Percentiles rank a stretch among this genome's conserved stretches.
phyloP scores from a whole-genome alignment of 2,113 vertebrate species.

The Nyctereutes procyonoides region DNA sequence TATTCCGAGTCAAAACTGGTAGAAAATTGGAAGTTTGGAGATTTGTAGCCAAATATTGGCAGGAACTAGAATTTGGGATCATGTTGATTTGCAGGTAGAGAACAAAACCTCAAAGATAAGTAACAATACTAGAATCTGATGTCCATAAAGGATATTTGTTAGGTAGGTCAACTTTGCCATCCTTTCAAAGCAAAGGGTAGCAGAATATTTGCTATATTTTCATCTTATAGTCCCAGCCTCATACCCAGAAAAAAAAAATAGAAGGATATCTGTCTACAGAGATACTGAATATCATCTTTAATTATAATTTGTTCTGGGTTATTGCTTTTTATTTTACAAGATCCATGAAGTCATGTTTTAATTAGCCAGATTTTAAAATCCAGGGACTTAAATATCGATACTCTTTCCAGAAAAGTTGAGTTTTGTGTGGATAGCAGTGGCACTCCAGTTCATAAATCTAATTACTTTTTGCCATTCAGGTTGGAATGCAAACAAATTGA shows the following conservation, averaged over 20 bases:
- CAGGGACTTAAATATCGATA: background rate
- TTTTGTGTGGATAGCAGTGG: background rate
- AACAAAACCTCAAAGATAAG: background rate
- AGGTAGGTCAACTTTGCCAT: background rate
- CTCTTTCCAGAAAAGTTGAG: constrained; percentile 3
- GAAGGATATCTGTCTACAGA: background rate
- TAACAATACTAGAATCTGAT: background rate
- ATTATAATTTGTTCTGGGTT: background rate
- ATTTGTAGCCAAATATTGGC: background rate
- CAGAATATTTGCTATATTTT: constrained; percentile 11
- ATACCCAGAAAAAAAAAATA: constrained; percentile 43
- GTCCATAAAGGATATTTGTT: background rate
- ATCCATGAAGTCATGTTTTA: background rate
- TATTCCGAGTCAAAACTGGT: background rate
- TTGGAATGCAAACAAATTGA: background rate
- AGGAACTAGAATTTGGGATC: background rate
- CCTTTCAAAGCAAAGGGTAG: background rate
- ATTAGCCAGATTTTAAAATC: constrained; percentile 29
- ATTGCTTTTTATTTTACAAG: background rate
- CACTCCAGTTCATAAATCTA: background rate
- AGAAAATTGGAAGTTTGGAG: background rate
- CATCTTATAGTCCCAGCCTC: background rate
- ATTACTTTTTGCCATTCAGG: background rate
- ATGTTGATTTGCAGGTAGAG: background rate
- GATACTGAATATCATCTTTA: background rate